These are phyloP conservation scores for Pica pica DNA, from an alignment of 2,113 vertebrate species.

Conservation along the genomic window DNA sequence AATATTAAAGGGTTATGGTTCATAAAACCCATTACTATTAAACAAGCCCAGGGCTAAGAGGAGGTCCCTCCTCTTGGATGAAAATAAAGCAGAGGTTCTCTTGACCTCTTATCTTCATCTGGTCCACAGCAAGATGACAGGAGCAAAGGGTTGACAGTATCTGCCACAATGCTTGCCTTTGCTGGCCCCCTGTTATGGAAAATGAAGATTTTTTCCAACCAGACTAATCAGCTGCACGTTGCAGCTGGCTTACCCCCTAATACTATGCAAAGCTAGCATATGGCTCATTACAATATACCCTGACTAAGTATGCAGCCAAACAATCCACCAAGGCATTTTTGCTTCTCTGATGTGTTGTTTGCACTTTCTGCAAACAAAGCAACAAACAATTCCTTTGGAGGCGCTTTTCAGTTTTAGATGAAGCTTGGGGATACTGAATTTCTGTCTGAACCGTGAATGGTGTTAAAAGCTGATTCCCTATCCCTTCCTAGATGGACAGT, in stretches of 20 bases:
- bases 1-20: neutral
- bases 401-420: constrained; percentile 39
- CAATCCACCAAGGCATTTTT: constrained; percentile 51
- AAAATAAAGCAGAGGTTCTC: neutral
- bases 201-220: constrained; percentile 17
- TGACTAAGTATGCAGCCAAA: constrained; percentile 51
- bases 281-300: constrained; percentile 62
- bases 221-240: constrained; percentile 19
- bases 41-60: neutral
- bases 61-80: neutral
- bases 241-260: constrained; percentile 21
- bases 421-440: constrained; percentile 3
- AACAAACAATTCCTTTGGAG: constrained; percentile 51
- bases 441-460: neutral
- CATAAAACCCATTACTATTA: neutral
- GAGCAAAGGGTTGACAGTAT: neutral
- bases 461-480: neutral
- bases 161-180: neutral
- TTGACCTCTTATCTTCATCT: neutral
- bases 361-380: constrained; percentile 65
- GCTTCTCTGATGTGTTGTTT: constrained; percentile 59
- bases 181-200: neutral
- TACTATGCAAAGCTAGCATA: constrained; percentile 52
- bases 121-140: neutral
- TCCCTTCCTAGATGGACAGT: neutral